Evolutionary conservation across 1,140 invertebrate genomes (phyloP).

Genomic region (Procambarus virginalis): DNA sequence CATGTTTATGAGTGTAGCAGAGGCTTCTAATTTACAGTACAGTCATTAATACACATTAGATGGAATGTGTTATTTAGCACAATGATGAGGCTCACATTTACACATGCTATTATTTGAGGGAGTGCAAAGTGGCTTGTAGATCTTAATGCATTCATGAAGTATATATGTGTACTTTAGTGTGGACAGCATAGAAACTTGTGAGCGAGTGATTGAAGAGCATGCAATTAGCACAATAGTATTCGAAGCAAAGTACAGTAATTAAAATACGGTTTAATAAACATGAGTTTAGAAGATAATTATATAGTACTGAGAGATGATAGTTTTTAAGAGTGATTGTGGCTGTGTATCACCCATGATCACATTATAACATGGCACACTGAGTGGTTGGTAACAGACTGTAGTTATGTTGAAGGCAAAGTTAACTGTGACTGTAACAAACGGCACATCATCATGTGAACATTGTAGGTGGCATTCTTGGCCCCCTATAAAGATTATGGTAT

Average conservation of each 20-base stretch:
- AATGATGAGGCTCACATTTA: not conserved
- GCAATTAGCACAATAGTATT: conserved; percentile 1
- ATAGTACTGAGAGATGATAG: not conserved
- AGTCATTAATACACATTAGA: not conserved
- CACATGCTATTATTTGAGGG: not conserved
- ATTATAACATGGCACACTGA: not conserved
- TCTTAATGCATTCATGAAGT: not conserved
- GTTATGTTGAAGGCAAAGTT: not conserved
- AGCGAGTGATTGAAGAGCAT: not conserved
- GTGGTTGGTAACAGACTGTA: not conserved
- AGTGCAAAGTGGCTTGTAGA: not conserved
- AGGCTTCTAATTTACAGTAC: not conserved
- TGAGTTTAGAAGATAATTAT: not conserved
- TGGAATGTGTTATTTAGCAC: not conserved
- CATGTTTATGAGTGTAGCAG: not conserved
- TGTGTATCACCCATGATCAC: not conserved
- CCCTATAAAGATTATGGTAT: no score
- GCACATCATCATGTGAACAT: not conserved
- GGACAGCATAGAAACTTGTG: not conserved
- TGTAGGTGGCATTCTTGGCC: no score
- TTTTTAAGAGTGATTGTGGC: not conserved
- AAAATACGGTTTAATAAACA: no score
- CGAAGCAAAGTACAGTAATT: not conserved
- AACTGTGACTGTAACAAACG: not conserved
- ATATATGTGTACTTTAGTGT: not conserved